These are phyloP conservation scores for Mastomys coucha DNA, from an alignment of 2,113 vertebrate genomes.

Conservation along the genomic window DNA sequence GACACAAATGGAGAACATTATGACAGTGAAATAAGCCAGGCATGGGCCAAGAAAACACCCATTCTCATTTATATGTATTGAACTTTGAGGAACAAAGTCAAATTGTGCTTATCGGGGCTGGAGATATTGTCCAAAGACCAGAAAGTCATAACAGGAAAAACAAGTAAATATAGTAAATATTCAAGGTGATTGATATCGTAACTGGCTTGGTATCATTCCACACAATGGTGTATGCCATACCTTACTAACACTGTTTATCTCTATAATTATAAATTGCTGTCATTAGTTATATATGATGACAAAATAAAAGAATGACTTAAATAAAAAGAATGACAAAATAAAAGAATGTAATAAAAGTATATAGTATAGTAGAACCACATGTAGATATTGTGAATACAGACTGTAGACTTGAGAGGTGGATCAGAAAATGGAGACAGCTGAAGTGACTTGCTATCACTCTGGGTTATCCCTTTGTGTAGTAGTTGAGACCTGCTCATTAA, in stretches of 20 bases:
- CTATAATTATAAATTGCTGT: background rate
- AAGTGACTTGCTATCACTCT: background rate
- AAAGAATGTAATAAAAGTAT: background rate
- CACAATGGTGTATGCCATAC: accelerated
- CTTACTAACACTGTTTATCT: background rate
- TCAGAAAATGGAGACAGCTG: background rate
- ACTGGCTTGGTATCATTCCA: background rate
- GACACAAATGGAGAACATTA: background rate
- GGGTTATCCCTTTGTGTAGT: background rate
- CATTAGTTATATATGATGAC: background rate
- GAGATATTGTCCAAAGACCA: background rate
- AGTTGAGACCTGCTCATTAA: background rate
- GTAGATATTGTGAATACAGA: background rate
- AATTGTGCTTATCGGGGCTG: background rate
- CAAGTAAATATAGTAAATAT: background rate
- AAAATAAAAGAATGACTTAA: background rate
- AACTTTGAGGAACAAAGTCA: background rate
- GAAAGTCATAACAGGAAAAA: background rate
- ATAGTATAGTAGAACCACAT: background rate
- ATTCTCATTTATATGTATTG: background rate
- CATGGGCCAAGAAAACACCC: background rate
- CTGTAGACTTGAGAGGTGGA: background rate
- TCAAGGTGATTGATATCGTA: background rate
- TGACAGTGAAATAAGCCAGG: background rate
- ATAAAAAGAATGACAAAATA: background rate